Percentiles rank a stretch among this genome's conserved stretches.
phyloP scores from a whole-genome alignment of 2,888 invertebrate species.

The Rhaphigaster nebulosa region DNA sequence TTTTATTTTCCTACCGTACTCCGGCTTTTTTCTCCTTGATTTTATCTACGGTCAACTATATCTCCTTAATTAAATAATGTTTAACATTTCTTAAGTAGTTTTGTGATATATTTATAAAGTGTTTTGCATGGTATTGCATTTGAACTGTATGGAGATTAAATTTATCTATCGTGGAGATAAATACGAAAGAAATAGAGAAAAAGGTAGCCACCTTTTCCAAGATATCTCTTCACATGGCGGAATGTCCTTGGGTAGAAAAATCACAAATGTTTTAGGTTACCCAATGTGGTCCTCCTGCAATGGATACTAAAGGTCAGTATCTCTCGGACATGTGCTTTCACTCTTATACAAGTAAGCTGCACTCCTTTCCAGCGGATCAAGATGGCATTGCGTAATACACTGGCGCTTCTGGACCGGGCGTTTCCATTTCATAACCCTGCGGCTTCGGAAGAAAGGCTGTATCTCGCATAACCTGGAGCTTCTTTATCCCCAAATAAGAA shows the following conservation, averaged over 20 bases:
- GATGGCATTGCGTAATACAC: neutral
- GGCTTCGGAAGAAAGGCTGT: neutral
- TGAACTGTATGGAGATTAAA: no score
- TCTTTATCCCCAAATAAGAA: neutral
- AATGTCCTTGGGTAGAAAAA: slow-evolving; percentile 6
- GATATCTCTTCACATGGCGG: fast-evolving
- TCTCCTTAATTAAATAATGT: no score
- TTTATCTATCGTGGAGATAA: neutral
- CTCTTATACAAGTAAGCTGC: slow-evolving; percentile 30
- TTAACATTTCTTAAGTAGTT: no score
- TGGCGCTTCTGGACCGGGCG: slow-evolving; percentile 15
- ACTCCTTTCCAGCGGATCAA: slow-evolving; percentile 27
- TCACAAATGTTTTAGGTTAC: neutral
- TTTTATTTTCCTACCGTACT: no score
- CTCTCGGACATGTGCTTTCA: slow-evolving; percentile 1
- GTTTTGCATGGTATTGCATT: no score
- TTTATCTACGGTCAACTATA: no score
- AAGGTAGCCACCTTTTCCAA: neutral
- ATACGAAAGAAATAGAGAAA: neutral
- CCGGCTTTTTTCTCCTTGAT: no score
- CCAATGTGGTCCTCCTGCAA: neutral
- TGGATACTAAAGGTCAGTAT: slow-evolving; percentile 6
- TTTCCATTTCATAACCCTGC: neutral
- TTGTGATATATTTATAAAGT: no score
- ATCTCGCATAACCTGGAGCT: neutral